Evolutionary conservation across 2,888 invertebrate species (phyloP), one percentile per base, ranked within the genome.

Genomic region (Hipparchia sbordonii): DNA sequence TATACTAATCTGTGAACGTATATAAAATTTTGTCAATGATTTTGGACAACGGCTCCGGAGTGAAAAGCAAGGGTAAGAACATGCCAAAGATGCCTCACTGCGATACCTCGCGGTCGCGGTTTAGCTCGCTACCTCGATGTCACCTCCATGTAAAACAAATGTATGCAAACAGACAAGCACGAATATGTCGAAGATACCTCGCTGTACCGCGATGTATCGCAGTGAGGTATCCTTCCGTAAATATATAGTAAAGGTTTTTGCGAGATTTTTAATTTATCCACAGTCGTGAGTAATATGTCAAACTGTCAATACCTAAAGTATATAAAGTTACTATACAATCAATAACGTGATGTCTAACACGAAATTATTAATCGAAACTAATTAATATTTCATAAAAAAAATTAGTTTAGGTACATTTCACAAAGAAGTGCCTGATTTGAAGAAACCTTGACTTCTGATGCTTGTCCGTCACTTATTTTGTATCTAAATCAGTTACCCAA

Each of bases 251-350:
- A 65, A 33, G 48, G 48, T 33, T 65, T 65, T 65, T 65, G 23
- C 10, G 33, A 23, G 51, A 51, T 65, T 65, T 52, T 33, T 51
- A 63, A 63, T 63, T 63, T 51, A 65, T 52, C 23, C 6, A 52
- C 6, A 52, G 23, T 52, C 65, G 52, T 65, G 52, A 65, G 65
- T 65, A 65, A 65, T 52, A 65, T 52, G 52, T 52, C 65, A 65
- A 65, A 65, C 51, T 52, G 65, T 52, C 65, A 65, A 65, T 52
- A 65, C 33, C 52, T 51, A 12, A 65, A 12, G 52, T 51, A 33
- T 65, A 52, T 65, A 52, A 52, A 65, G 33, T 65, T 33, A 65
- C 65, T 33, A 63, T 63, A 12, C 52, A 65, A 52, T 51, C 63
- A 63, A 63, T 48, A 10, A 23, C 23, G 23, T 48, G 63, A 63